Evolutionary conservation across 2,113 vertebrate species (phyloP).

Genomic region (Galemys pyrenaicus): DNA sequence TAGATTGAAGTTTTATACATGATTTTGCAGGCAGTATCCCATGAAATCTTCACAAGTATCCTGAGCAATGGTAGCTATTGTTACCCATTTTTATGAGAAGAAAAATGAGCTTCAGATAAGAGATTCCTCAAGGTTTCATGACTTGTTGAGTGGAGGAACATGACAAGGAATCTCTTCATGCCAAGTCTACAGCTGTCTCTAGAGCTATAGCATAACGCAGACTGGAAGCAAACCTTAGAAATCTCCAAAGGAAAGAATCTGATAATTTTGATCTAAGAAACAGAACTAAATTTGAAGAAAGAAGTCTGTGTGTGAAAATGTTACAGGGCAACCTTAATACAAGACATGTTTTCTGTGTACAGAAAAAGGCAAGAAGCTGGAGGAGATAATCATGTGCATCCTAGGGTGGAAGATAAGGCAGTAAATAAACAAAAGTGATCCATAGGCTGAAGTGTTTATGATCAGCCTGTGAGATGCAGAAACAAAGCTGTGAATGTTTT

Average conservation of each 20-base stretch:
- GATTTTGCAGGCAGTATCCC: not conserved
- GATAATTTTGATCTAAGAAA: not conserved
- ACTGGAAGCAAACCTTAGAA: not conserved
- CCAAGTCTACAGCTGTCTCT: not conserved
- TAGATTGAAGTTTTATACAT: not conserved
- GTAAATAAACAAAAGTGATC: not conserved
- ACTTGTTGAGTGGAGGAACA: not conserved
- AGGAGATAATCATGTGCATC: not conserved
- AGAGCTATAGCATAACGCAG: not conserved
- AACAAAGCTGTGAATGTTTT: not conserved
- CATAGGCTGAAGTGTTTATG: not conserved
- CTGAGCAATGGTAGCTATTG: not conserved
- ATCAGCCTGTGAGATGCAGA: not conserved
- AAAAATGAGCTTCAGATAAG: not conserved
- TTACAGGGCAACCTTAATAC: too few relatives aligned
- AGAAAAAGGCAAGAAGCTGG: not conserved
- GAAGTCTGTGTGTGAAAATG: not conserved
- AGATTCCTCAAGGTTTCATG: not conserved
- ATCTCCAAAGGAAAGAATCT: not conserved
- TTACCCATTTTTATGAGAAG: not conserved
- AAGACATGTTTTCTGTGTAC: not conserved
- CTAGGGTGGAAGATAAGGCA: not conserved
- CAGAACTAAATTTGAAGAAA: slow-evolving; percentile 34
- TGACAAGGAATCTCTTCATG: not conserved
- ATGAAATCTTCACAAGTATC: not conserved